Evolutionary conservation across 2,797 vertebrate genomes (phyloP).

Genomic region (Dryobates pubescens): DNA sequence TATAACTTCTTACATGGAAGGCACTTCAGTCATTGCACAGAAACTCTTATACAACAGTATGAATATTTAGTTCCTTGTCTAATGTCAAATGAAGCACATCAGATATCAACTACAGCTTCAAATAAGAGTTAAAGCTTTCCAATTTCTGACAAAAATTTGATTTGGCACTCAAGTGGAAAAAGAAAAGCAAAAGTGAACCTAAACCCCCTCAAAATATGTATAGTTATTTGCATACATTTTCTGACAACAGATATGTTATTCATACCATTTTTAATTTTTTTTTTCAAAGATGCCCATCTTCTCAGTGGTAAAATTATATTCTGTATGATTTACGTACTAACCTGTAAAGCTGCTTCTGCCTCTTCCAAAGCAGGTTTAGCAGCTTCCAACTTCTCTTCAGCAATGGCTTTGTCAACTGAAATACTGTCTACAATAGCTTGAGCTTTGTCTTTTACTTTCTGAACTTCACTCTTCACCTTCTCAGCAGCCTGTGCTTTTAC

Average conservation of each 20-base stretch:
- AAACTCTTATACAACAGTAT: neutral
- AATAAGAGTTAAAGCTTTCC: neutral
- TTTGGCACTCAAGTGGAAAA: neutral
- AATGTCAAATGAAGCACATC: neutral
- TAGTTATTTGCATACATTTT: neutral
- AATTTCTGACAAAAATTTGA: neutral
- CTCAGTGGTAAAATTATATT: neutral
- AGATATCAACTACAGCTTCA: neutral
- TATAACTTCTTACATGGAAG: neutral
- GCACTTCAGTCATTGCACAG: neutral
- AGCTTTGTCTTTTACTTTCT: conserved; percentile 97
- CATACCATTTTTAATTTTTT: neutral
- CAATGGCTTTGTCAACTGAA: conserved; percentile 91
- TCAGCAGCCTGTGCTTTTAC: conserved; percentile 95
- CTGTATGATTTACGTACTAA: conserved; percentile 16
- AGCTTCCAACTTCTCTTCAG: conserved; percentile 90
- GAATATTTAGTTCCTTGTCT: neutral
- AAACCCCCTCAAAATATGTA: neutral
- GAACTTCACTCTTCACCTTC: conserved; percentile 92
- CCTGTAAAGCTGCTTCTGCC: conserved; percentile 92
- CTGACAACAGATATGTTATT: neutral
- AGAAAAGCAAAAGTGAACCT: neutral
- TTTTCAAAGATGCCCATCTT: neutral
- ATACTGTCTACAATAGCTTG: conserved; percentile 94
- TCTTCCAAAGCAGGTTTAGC: conserved; percentile 92